phyloP scores from a whole-genome alignment of 2,113 vertebrate species.

The Dinomys branickii region DNA sequence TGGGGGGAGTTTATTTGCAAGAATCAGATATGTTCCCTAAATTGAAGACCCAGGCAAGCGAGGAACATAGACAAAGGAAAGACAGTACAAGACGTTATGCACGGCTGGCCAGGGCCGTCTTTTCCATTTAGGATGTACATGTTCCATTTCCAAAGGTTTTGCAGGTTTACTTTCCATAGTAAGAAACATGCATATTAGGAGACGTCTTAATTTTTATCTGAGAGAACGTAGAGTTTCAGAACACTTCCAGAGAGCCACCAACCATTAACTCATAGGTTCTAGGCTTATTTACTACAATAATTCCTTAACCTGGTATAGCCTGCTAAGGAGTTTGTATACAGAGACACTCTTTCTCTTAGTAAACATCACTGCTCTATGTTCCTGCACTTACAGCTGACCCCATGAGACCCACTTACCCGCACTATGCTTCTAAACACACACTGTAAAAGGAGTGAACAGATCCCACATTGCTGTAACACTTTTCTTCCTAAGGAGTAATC shows the following conservation, averaged over 20 bases:
- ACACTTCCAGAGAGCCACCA: background rate
- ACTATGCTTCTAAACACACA: background rate
- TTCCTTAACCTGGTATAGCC: background rate
- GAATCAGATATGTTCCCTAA: background rate
- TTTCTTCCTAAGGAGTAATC: background rate
- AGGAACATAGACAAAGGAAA: background rate
- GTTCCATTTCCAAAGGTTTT: background rate
- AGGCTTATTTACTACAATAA: background rate
- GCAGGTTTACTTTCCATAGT: background rate
- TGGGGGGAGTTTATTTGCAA: background rate
- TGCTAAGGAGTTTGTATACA: background rate
- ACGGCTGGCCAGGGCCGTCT: background rate
- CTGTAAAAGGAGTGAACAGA: background rate
- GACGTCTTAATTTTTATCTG: background rate
- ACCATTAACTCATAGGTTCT: background rate
- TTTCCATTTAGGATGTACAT: background rate
- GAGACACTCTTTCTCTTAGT: background rate
- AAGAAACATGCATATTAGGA: background rate
- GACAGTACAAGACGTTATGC: fast-evolving
- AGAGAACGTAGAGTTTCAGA: background rate
- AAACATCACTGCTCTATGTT: background rate
- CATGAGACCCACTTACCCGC: background rate
- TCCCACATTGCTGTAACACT: background rate
- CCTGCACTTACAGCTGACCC: background rate
- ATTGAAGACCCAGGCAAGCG: background rate